Conservation (phyloP, 2,113 vertebrate species). For the Xenotilapia leptura region DNA sequence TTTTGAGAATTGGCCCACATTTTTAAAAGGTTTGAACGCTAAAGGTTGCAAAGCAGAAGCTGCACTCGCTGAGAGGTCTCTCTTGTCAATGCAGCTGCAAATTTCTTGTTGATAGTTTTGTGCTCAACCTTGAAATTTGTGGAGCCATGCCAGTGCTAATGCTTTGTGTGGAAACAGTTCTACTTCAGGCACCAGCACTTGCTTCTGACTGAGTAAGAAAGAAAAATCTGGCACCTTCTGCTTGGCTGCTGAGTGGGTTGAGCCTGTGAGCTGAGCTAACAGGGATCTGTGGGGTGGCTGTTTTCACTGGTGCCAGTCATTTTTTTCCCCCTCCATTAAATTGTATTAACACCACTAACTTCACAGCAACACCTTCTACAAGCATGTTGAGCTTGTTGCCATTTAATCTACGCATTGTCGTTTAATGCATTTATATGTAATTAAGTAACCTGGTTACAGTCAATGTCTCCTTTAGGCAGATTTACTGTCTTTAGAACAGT, state of each 20-base stretch:
- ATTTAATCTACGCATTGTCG: neutral
- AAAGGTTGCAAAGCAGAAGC: neutral
- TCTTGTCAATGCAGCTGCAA: neutral
- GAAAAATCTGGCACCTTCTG: neutral
- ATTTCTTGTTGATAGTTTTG: neutral
- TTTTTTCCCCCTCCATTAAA: neutral
- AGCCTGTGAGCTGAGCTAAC: neutral
- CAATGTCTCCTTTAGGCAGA: rapidly evolving
- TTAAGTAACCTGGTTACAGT: neutral
- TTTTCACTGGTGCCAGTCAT: conserved; percentile 32
- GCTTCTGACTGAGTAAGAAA: neutral
- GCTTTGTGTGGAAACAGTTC: neutral
- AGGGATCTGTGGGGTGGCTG: neutral
- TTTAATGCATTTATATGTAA: neutral
- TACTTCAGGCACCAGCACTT: neutral
- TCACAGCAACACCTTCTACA: neutral
- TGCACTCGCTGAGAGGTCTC: neutral
- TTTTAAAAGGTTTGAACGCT: neutral
- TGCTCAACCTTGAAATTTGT: neutral
- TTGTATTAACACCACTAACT: neutral
- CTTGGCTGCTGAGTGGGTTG: neutral
- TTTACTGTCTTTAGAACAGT: neutral
- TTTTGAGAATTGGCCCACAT: neutral
- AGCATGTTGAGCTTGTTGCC: neutral
- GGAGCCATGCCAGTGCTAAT: neutral